Percentiles rank a stretch among this genome's conserved stretches.
phyloP scores from a whole-genome alignment of 1,140 invertebrate species.

The Asbolus verrucosus region DNA sequence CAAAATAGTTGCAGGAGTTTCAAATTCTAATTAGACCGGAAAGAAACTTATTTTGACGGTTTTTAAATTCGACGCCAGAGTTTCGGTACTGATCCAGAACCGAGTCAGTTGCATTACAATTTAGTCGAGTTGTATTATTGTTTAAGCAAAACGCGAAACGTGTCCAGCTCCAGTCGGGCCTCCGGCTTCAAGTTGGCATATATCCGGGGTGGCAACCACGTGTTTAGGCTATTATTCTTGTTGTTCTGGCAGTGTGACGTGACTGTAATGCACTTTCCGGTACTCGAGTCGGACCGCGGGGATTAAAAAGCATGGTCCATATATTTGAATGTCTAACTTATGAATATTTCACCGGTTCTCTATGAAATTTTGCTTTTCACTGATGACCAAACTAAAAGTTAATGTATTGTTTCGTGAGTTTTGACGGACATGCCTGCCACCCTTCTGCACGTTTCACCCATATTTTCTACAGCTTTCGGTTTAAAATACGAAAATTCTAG shows the following conservation, averaged over 20 bases:
- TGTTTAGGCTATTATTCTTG: slow-evolving; percentile 55
- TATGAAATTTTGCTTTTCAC: slow-evolving; percentile 34
- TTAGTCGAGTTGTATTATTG: slow-evolving; percentile 1
- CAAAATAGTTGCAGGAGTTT: no score
- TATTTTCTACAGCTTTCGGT: slow-evolving; percentile 11
- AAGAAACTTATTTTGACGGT: no score
- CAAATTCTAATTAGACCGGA: no score
- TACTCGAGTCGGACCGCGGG: slow-evolving; percentile 39
- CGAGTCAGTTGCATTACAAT: no score
- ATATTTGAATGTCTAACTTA: slow-evolving; percentile 51
- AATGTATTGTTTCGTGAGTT: slow-evolving; percentile 31
- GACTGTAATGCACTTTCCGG: slow-evolving; percentile 55
- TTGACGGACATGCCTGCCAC: slow-evolving; percentile 3
- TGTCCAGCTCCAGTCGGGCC: slow-evolving; percentile 28
- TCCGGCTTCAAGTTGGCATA: slow-evolving; percentile 37
- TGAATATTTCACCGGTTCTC: slow-evolving; percentile 51
- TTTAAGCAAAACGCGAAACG: slow-evolving; percentile 22
- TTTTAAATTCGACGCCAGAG: no score
- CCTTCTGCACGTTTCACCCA: slow-evolving; percentile 8
- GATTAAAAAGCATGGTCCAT: slow-evolving; percentile 47
- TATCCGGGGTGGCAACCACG: slow-evolving; percentile 50
- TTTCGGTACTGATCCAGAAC: no score
- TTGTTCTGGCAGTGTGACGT: slow-evolving; percentile 52
- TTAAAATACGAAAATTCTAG: slow-evolving; percentile 10
- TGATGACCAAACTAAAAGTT: slow-evolving; percentile 31